Percentiles rank a stretch among this genome's conserved stretches.
phyloP scores from a whole-genome alignment of 2,797 vertebrate species.

The Columba guinea region DNA sequence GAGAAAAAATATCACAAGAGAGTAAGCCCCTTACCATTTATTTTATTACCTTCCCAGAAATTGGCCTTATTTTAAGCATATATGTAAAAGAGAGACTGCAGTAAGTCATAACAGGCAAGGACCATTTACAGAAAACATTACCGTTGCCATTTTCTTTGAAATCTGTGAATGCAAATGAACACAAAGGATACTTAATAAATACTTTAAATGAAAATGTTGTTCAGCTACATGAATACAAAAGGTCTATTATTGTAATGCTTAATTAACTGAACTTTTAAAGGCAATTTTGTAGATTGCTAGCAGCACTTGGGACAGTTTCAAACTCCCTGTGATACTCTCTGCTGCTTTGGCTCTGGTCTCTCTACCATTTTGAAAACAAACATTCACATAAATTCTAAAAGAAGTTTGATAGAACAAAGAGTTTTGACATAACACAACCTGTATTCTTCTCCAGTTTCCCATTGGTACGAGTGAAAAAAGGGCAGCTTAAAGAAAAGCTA shows the following conservation, averaged over 20 bases:
- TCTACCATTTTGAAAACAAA: background rate
- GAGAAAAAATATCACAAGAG: conserved; percentile 21
- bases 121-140: conserved; percentile 29
- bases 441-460: background rate
- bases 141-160: conserved; percentile 23
- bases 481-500: background rate
- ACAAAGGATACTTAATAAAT: conserved; percentile 52
- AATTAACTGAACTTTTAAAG: conserved; percentile 10
- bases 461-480: background rate
- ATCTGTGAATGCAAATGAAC: conserved; percentile 36
- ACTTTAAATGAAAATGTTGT: conserved; percentile 48
- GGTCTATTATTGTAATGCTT: conserved; percentile 14
- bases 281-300: background rate
- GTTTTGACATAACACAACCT: background rate
- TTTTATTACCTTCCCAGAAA: conserved; percentile 43
- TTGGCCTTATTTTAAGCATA: conserved; percentile 6
- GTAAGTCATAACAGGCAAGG: background rate
- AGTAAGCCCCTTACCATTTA: conserved; percentile 31
- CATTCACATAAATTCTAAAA: background rate
- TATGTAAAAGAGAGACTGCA: conserved; percentile 15
- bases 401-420: background rate
- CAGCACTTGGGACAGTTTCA: background rate
- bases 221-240: conserved; percentile 43
- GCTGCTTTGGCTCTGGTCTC: background rate
- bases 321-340: background rate